These are phyloP conservation scores for Gymnosoma rotundatum DNA, from an alignment of 2,888 invertebrate genomes.

Conservation along the genomic window DNA sequence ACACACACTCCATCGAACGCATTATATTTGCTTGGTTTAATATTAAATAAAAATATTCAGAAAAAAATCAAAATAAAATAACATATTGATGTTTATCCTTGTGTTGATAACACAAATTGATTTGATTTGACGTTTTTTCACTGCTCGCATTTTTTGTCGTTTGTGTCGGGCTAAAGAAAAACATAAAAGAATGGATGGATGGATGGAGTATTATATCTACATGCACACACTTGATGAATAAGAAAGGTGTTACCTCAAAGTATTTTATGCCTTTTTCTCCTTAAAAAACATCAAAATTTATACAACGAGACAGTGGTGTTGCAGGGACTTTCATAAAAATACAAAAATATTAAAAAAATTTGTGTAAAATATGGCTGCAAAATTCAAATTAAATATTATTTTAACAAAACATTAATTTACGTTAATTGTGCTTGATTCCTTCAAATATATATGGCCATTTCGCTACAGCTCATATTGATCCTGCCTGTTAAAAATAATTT, in stretches of 20 bases:
- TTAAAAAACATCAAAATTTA: slow-evolving; percentile 32
- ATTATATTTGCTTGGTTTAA: slow-evolving; percentile 57
- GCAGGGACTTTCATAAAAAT: not conserved
- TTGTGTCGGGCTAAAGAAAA: slow-evolving; percentile 37
- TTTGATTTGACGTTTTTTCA: slow-evolving; percentile 69
- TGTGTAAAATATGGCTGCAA: too few species aligned
- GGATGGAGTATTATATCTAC: slow-evolving; percentile 49
- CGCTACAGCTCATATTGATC: too few species aligned
- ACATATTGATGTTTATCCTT: slow-evolving; percentile 69
- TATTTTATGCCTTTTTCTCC: slow-evolving; percentile 45
- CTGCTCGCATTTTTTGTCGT: slow-evolving; percentile 46
- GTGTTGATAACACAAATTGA: slow-evolving; percentile 70
- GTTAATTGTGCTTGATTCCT: too few species aligned
- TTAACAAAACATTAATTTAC: too few species aligned
- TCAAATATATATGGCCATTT: too few species aligned
- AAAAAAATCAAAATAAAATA: slow-evolving; percentile 52
- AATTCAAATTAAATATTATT: too few species aligned
- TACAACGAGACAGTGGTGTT: slow-evolving; percentile 38
- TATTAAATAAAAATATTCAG: slow-evolving; percentile 46
- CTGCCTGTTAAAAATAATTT: too few species aligned
- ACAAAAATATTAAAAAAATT: too few species aligned
- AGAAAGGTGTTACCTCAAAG: slow-evolving; percentile 60
- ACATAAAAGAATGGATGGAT: slow-evolving; percentile 44
- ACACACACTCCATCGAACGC: slow-evolving; percentile 3
- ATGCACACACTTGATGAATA: slow-evolving; percentile 2